These are phyloP conservation scores for Antheraea mylitta DNA, from an alignment of 1,140 invertebrate species.

Conservation along the genomic window DNA sequence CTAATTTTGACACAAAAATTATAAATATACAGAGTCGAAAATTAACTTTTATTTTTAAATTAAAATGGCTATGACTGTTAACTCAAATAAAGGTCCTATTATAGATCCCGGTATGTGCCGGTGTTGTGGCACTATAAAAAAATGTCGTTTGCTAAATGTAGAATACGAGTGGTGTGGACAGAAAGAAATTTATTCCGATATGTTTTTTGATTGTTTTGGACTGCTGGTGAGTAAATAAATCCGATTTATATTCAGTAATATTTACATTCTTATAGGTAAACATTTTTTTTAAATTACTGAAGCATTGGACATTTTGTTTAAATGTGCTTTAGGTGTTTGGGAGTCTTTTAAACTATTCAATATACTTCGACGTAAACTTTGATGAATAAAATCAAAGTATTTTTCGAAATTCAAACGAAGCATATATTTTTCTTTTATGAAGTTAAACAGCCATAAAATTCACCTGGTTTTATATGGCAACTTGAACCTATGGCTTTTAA, in stretches of 20 bases:
- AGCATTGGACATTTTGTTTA: too few species aligned
- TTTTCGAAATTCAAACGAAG: too few species aligned
- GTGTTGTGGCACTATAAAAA: constrained; percentile 41
- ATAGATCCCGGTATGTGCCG: constrained; percentile 43
- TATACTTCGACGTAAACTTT: too few species aligned
- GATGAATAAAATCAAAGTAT: too few species aligned
- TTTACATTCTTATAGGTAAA: too few species aligned
- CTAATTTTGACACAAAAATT: constrained; percentile 7
- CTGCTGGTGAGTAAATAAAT: constrained; percentile 30
- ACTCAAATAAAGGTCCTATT: constrained; percentile 39
- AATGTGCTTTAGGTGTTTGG: too few species aligned
- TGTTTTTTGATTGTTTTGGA: constrained; percentile 51
- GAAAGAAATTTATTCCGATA: constrained; percentile 46
- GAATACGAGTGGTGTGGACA: constrained; percentile 39
- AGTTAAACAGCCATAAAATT: too few species aligned
- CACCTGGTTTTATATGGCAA: too few species aligned
- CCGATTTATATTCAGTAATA: neutral
- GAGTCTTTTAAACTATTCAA: too few species aligned
- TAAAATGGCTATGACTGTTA: constrained; percentile 22
- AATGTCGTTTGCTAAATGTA: constrained; percentile 38
- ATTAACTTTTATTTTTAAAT: neutral
- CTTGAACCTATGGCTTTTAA: too few species aligned
- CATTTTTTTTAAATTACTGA: too few species aligned
- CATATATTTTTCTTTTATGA: too few species aligned
- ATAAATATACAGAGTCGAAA: constrained; percentile 1